These are phyloP conservation scores for Megathymus violae DNA, from an alignment of 1,140 invertebrate genomes.

Conservation along the genomic window DNA sequence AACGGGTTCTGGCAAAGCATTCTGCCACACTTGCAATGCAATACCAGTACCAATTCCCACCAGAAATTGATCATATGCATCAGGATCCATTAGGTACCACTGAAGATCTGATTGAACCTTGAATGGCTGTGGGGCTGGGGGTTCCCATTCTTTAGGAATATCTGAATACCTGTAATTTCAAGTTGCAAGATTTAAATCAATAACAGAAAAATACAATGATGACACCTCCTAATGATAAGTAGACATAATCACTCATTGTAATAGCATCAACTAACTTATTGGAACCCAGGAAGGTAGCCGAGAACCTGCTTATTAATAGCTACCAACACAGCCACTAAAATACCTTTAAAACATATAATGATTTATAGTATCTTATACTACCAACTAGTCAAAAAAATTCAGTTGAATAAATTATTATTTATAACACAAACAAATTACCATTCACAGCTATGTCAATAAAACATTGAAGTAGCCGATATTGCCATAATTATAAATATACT, in stretches of 20 bases:
- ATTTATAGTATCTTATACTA: too few species aligned
- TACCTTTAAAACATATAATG: too few species aligned
- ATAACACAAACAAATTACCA: neutral
- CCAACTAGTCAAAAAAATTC: too few species aligned
- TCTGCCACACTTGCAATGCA: slow-evolving; percentile 94
- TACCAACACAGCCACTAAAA: too few species aligned
- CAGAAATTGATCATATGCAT: slow-evolving; percentile 98
- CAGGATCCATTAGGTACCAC: slow-evolving; percentile 95
- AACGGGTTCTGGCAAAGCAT: slow-evolving; percentile 94
- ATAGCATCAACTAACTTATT: too few species aligned
- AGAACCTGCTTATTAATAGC: too few species aligned
- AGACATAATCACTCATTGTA: too few species aligned
- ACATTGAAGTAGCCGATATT: too few species aligned
- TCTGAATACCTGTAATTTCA: slow-evolving; percentile 89
- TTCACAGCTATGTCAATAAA: slow-evolving; percentile 4
- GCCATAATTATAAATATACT: neutral
- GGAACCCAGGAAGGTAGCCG: too few species aligned
- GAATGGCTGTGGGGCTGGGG: slow-evolving; percentile 94
- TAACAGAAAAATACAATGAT: too few species aligned
- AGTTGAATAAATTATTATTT: slow-evolving; percentile 9
- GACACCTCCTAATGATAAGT: too few species aligned
- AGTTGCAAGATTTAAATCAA: too few species aligned
- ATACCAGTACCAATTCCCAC: slow-evolving; percentile 93
- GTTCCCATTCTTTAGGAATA: slow-evolving; percentile 96
- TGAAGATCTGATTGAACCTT: slow-evolving; percentile 95